These are phyloP conservation scores for Brienomyrus brachyistius DNA, from an alignment of 2,113 vertebrate species.

Conservation along the genomic window DNA sequence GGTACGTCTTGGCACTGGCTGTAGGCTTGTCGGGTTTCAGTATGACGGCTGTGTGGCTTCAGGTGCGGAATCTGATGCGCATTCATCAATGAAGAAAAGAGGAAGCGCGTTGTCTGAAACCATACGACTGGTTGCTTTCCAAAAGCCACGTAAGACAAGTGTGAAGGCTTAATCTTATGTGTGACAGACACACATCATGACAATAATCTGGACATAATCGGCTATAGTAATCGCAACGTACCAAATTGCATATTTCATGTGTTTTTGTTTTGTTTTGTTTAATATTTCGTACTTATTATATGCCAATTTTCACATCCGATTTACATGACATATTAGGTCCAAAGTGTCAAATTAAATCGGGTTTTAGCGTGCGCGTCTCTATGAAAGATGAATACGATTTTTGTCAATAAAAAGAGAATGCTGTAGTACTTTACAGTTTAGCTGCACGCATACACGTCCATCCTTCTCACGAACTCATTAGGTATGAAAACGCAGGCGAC, in stretches of 20 bases:
- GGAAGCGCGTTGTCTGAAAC: neutral
- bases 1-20: neutral
- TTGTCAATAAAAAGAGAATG: neutral
- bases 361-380: neutral
- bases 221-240: neutral
- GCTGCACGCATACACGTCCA: neutral
- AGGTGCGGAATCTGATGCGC: neutral
- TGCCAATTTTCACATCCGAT: neutral
- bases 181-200: neutral
- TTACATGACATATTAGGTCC: neutral
- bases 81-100: neutral
- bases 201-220: neutral
- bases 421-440: neutral
- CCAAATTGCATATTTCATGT: neutral
- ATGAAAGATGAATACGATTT: neutral
- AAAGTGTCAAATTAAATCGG: neutral
- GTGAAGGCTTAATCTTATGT: neutral
- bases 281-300: neutral
- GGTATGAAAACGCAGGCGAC: neutral
- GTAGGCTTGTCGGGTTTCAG: neutral
- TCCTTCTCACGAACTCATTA: neutral
- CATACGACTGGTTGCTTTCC: neutral
- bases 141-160: neutral
- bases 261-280: neutral
- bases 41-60: neutral